These are phyloP conservation scores for Eclectus roratus DNA, from an alignment of 2,113 vertebrate genomes.

Conservation along the genomic window DNA sequence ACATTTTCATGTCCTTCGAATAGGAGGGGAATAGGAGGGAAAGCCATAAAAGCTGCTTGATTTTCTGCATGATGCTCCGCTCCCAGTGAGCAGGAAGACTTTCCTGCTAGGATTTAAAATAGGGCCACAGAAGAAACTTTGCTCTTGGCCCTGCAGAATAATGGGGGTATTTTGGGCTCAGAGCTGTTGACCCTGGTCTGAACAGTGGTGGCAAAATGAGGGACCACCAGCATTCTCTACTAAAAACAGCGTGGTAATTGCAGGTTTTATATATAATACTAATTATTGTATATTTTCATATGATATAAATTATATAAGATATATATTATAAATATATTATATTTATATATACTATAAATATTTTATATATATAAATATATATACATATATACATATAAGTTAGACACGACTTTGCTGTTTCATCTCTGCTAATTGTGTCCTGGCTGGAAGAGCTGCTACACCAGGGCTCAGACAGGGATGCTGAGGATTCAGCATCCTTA, in stretches of 20 bases:
- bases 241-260: not conserved
- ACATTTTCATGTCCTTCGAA: not conserved
- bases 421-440: not conserved
- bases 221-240: not conserved
- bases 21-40: not conserved
- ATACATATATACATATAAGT: not conserved
- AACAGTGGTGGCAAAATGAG: not conserved
- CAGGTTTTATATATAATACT: not conserved
- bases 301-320: not conserved
- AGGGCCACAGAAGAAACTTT: not conserved
- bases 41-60: not conserved
- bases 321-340: too few species aligned
- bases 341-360: too few species aligned
- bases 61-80: not conserved
- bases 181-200: accelerated
- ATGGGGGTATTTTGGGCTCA: not conserved
- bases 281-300: too few species aligned
- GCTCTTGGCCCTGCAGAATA: not conserved
- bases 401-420: not conserved
- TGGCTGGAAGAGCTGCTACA: not conserved
- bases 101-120: not conserved
- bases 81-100: not conserved
- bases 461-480: not conserved
- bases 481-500: not conserved
- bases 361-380: not conserved